Evolutionary conservation across 2,113 vertebrate species (phyloP), one percentile per base, ranked within the genome.

Genomic region (Setophaga petechia): DNA sequence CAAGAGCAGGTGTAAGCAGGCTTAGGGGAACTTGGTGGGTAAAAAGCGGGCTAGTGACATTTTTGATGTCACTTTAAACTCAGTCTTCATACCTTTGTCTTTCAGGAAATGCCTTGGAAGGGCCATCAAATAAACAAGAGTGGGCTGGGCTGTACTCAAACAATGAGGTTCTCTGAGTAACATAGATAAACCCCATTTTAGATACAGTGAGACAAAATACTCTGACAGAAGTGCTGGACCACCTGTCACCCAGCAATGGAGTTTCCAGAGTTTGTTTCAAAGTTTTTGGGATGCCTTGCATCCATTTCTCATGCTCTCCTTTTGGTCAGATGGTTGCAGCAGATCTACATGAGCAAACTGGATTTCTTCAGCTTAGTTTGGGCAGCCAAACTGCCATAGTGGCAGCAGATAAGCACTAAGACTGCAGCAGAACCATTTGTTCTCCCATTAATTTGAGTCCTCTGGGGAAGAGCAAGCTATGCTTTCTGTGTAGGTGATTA

Each of bases 91-190:
- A 65, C 75, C 84, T 78, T 54, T 57, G 6, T 68, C 80, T 85
- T 89, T 80, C n/a, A 77, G 54, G 69, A 92, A 89, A 57, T 43
- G 59, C 57, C 20, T 93, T 72, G 55, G 67, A 63, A 90, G 86
- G 44, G 35, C 57, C 59, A 83, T 61, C 63, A 85, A 73, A 90
- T 59, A 77, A 85, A 80, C 46, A 66, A 66, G 47, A 78, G 57
- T 78, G 57, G 51, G 63, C 43, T 88, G 65, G 52, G 68, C 72
- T 88, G 22, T 41, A 33, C 68, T 84, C 76, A 57, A 33, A 91
- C 83, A 88, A 54, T 92, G 72, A 93, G 7, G 44, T 74, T 66
- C 82, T 93, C 90, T 88, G 83, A 93, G 31, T 61, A 88, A 75
- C 3, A 3, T 30, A 75, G 83, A 83, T 90, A 93, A 91, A 92